These are phyloP conservation scores for Sinelater perroti DNA, from an alignment of 2,888 invertebrate species.

Conservation along the genomic window DNA sequence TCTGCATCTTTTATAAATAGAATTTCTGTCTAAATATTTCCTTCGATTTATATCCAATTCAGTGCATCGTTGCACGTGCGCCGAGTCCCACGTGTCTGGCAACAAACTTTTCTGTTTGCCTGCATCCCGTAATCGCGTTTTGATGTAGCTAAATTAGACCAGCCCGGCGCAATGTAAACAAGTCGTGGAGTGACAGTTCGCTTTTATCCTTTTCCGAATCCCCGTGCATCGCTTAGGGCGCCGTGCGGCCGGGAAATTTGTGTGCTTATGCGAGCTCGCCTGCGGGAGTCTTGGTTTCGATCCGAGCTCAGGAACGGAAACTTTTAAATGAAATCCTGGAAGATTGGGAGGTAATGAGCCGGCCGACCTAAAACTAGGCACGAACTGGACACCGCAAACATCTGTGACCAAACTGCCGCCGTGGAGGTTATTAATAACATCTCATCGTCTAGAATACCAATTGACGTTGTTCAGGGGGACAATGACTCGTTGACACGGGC, in stretches of 20 bases:
- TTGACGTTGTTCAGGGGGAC: conserved; percentile 19
- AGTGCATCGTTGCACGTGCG: conserved; percentile 12
- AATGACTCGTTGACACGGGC: conserved; percentile 24
- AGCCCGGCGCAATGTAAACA: conserved; percentile 11
- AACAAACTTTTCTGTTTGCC: conserved; percentile 10
- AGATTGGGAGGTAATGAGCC: conserved; percentile 9
- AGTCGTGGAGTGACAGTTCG: background rate
- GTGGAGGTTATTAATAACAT: conserved; percentile 33
- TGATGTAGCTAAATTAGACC: conserved; percentile 7
- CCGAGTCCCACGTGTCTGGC: conserved; percentile 8
- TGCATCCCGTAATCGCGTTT: conserved; percentile 7
- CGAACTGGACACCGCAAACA: conserved; percentile 27
- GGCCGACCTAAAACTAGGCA: conserved; percentile 30
- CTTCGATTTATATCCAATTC: too few relatives aligned
- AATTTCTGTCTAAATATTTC: too few relatives aligned
- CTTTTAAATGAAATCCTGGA: conserved; percentile 1
- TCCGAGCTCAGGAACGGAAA: background rate
- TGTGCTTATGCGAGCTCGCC: background rate
- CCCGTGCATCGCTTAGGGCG: background rate
- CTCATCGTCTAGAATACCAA: conserved; percentile 33
- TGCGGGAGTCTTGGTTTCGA: background rate
- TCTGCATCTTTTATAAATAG: too few relatives aligned
- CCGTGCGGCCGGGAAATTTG: background rate
- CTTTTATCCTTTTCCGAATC: background rate
- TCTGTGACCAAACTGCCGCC: conserved; percentile 29